phyloP scores from a whole-genome alignment of 1,140 invertebrate species.

The Stratiolaelaps scimitus region DNA sequence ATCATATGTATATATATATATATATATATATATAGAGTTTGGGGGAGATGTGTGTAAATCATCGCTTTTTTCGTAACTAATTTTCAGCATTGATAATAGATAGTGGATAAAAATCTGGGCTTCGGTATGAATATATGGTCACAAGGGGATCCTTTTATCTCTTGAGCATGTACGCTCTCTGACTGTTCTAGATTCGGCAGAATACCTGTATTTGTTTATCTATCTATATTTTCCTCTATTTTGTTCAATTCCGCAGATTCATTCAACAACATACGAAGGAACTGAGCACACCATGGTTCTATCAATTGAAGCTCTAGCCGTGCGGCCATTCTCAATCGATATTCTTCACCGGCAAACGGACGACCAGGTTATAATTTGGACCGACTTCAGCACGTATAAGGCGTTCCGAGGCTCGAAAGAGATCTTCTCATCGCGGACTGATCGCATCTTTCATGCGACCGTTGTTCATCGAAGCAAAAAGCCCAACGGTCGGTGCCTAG shows the following conservation, averaged over 20 bases:
- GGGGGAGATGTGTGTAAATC: too few relatives aligned
- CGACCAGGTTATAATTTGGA: slow-evolving; percentile 27
- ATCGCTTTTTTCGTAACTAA: too few relatives aligned
- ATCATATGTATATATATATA: too few relatives aligned
- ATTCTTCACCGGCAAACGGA: slow-evolving; percentile 6
- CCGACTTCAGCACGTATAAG: slow-evolving; percentile 18
- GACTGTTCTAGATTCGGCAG: too few relatives aligned
- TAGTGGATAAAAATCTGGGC: too few relatives aligned
- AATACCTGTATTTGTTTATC: too few relatives aligned
- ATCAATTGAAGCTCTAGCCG: not conserved
- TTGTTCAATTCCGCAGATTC: slow-evolving; percentile 5
- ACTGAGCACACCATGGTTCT: slow-evolving; percentile 12
- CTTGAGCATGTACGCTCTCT: too few relatives aligned
- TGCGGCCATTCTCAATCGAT: slow-evolving; percentile 20
- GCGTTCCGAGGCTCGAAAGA: slow-evolving; percentile 26
- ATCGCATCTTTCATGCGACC: slow-evolving; percentile 17
- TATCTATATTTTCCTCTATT: too few relatives aligned
- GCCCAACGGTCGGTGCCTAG: slow-evolving; percentile 7
- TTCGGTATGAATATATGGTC: too few relatives aligned
- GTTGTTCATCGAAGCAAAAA: slow-evolving; percentile 24
- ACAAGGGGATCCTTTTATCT: too few relatives aligned
- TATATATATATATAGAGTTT: too few relatives aligned
- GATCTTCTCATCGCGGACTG: slow-evolving; percentile 13
- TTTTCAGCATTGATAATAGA: too few relatives aligned
- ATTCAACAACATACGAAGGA: slow-evolving; percentile 13